Evolutionary conservation across 2,888 invertebrate genomes (phyloP).

Genomic region (Enchytraeus crypticus): DNA sequence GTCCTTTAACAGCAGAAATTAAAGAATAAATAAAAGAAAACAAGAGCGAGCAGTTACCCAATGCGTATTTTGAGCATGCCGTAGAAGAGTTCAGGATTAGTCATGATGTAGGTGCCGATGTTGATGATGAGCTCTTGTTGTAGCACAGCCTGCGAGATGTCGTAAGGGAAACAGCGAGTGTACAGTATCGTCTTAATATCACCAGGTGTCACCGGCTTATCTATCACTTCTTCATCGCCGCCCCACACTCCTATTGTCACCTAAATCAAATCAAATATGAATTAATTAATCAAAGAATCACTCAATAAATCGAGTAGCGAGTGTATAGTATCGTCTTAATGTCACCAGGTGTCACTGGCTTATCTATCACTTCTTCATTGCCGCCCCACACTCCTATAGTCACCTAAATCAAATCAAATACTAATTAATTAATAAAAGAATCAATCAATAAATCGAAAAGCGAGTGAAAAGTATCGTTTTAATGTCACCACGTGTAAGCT

Average conservation of each 20-base stretch:
- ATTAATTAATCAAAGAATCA: too few species aligned
- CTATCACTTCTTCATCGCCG: slow-evolving; percentile 78
- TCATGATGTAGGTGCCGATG: slow-evolving; percentile 83
- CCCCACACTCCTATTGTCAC: slow-evolving; percentile 88
- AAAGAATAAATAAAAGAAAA: too few species aligned
- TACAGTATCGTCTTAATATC: slow-evolving; percentile 90
- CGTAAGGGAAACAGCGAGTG: slow-evolving; percentile 56
- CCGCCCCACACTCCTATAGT: slow-evolving; percentile 90
- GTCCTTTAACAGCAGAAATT: too few species aligned
- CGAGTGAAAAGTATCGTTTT: too few species aligned
- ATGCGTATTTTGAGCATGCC: slow-evolving; percentile 77
- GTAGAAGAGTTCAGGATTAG: slow-evolving; percentile 84
- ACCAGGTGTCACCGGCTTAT: slow-evolving; percentile 91
- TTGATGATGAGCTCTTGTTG: slow-evolving; percentile 89
- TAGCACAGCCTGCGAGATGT: slow-evolving; percentile 81
- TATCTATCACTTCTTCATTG: slow-evolving; percentile 81
- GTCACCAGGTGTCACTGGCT: slow-evolving; percentile 92
- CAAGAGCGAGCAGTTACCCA: slow-evolving; percentile 53
- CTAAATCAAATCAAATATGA: too few species aligned
- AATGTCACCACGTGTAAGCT: too few species aligned
- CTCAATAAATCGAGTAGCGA: slow-evolving; percentile 60
- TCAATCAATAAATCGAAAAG: too few species aligned
- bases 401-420: slow-evolving; percentile 55
- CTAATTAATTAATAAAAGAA: too few species aligned
- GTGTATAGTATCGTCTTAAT: slow-evolving; percentile 81